Conservation (phyloP, 2,113 vertebrate species). For the Stegastes partitus region DNA sequence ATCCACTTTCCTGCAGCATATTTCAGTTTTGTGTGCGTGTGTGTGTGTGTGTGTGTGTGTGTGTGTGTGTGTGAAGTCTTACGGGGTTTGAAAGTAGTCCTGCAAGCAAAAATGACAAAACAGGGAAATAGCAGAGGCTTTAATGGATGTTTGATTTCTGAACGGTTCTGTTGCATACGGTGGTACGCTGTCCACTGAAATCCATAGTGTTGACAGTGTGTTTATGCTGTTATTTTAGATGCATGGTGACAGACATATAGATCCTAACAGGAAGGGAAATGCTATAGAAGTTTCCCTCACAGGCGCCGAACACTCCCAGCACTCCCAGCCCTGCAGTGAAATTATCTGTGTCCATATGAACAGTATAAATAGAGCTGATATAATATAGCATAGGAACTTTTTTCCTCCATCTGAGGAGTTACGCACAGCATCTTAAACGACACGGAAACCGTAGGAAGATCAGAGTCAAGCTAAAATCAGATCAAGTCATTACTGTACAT, state of each 20-base stretch:
- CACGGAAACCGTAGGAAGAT: not conserved
- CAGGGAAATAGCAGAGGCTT: not conserved
- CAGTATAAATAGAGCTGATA: not conserved
- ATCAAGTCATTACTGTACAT: slow-evolving; percentile 36
- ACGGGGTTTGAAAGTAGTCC: not conserved
- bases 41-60: too few relatives aligned
- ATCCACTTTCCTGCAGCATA: not conserved
- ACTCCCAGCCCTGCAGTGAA: not conserved
- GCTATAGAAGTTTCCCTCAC: too few relatives aligned
- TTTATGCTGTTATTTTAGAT: not conserved
- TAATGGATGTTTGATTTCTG: not conserved
- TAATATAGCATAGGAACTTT: not conserved
- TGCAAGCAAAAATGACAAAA: not conserved
- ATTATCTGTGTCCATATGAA: not conserved
- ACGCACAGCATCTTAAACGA: not conserved
- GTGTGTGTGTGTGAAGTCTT: not conserved
- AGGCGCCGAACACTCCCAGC: not conserved
- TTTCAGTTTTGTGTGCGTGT: slow-evolving; percentile 26
- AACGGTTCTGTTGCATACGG: not conserved
- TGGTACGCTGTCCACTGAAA: not conserved
- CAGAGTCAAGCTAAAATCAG: slow-evolving; percentile 31
- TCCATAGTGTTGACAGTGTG: not conserved
- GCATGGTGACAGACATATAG: slow-evolving; percentile 2
- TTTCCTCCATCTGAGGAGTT: not conserved
- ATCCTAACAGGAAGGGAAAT: not conserved